Evolutionary conservation across 30 jellyfish, hydroid and myxozoan genomes (phyloP).

Genomic region (Turritopsis dohrnii): DNA sequence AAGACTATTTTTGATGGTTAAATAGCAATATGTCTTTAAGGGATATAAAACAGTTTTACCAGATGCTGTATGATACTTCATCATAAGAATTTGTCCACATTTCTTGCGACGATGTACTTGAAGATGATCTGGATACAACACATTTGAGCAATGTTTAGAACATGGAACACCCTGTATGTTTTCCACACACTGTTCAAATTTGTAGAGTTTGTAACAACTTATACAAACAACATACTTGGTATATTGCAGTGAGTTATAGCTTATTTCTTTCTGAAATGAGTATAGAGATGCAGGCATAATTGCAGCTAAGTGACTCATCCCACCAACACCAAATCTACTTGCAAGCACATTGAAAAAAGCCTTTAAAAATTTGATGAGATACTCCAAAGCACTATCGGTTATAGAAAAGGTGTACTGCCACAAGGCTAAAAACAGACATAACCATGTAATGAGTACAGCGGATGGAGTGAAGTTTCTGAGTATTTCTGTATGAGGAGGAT

Average conservation of each 20-base stretch:
- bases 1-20: not conserved
- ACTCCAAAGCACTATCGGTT: not conserved
- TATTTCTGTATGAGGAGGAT: not conserved
- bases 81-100: not conserved
- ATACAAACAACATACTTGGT: not conserved
- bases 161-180: constrained; percentile 5
- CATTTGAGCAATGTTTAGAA: not conserved
- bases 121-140: not conserved
- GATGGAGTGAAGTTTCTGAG: not conserved
- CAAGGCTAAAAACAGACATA: constrained; percentile 5
- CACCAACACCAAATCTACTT: not conserved
- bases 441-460: not conserved
- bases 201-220: not conserved
- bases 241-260: not conserved
- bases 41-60: not conserved
- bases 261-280: not conserved
- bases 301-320: not conserved
- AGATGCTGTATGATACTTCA: not conserved
- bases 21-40: constrained; percentile 1
- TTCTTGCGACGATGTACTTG: constrained; percentile 5
- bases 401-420: constrained; percentile 11
- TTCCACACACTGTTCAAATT: not conserved
- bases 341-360: not conserved
- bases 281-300: constrained; percentile 1
- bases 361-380: too few species aligned